Evolutionary conservation across 2,888 invertebrate species (phyloP).

Genomic region (Cyclophora albipunctata): DNA sequence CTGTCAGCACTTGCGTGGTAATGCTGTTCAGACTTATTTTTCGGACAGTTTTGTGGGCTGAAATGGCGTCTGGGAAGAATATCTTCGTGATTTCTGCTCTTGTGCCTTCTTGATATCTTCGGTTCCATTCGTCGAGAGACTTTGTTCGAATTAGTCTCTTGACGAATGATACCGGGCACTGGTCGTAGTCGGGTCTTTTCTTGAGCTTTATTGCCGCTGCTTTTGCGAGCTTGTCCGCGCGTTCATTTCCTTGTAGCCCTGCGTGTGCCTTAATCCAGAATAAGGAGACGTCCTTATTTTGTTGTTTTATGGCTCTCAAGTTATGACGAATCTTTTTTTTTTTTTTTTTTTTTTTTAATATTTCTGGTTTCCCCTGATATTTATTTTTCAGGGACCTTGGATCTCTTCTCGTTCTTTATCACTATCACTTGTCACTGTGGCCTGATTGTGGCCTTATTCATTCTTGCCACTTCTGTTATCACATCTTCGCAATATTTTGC

Average conservation of each 20-base stretch:
- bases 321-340: neutral
- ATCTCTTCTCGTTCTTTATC: no score
- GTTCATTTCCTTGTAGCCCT: conserved; percentile 11
- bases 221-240: conserved; percentile 15
- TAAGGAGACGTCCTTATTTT: neutral
- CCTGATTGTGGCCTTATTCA: no score
- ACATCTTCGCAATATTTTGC: no score
- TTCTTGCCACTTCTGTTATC: no score
- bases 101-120: neutral
- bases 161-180: conserved; percentile 9
- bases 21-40: neutral
- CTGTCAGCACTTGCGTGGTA: conserved; percentile 4
- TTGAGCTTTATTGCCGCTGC: conserved; percentile 1
- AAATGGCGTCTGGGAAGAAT: conserved; percentile 4
- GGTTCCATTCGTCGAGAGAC: conserved; percentile 8
- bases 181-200: conserved; percentile 1
- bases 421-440: no score
- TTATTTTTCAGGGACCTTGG: no score
- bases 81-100: neutral
- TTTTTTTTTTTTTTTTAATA: no score
- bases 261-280: conserved; percentile 17
- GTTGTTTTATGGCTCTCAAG: neutral
- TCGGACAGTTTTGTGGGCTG: neutral
- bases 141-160: conserved; percentile 7
- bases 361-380: no score